Evolutionary conservation across 1,140 invertebrate genomes (phyloP), one percentile per base, ranked within the genome.

Genomic region (Condylostylus longicornis): DNA sequence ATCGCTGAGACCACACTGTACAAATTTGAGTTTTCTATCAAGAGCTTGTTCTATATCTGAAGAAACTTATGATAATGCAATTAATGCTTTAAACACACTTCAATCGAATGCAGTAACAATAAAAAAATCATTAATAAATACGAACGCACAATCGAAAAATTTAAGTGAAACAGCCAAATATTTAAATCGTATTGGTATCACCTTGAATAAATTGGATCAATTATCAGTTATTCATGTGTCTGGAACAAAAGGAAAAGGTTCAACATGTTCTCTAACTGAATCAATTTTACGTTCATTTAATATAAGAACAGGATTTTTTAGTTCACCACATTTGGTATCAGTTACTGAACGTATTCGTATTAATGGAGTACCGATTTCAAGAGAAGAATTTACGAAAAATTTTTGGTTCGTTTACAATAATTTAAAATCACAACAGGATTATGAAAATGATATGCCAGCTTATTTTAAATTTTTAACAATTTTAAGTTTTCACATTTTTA

Each of bases 391-490:
- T 63, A 65, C 74, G 0, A 45, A 72, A 5, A 71, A 85, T 51
- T 98, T 98, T 61, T 89, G 84, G 74, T 61, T 73, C 38, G 71
- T 94, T 12, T 91, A 86, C 52, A 66, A 76, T 31, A 54, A 52
- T 8, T 49, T 94, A 14, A 45, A 68, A 9, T 42, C 58, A 3
- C 41, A 12, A 12, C 49, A 77, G 63, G 65, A 68, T n/a, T 42
- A 66, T 46, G 64, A 73, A 2, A 50, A 61, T 4, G 81, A 85
- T 45, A 86, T 96, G 80, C 95, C 95, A 2, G 65, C 75, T 7
- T 99, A 96, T 61, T 99, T 98, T 63, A 75, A 79, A 38, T 97
- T 98, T 58, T 61, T 98, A 1, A 97, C 93, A 1, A 66, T 97
- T 12, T 67, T 98, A 65, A 83, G 87, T 12, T 85, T 94, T 46